Evolutionary conservation across 2,888 invertebrate genomes (phyloP).

Genomic region (Euproctis similis): DNA sequence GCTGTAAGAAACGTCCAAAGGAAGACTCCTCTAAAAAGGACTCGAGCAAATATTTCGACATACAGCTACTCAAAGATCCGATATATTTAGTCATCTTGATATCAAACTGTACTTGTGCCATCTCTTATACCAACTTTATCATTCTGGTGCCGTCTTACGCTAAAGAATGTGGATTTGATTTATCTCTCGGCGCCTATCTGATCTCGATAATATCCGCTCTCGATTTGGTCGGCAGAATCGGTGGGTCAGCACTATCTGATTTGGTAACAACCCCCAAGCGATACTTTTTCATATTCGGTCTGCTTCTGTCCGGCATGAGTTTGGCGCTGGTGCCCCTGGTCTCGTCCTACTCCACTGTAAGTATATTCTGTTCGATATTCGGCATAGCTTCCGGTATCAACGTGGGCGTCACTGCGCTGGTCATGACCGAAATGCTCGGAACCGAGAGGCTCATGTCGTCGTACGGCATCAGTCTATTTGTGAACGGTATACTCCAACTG

Average conservation of each 20-base stretch:
- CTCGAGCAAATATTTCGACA: slow-evolving; percentile 82
- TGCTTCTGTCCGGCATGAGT: slow-evolving; percentile 85
- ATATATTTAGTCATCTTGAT: slow-evolving; percentile 87
- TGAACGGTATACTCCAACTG: slow-evolving; percentile 88
- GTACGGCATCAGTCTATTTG: slow-evolving; percentile 89
- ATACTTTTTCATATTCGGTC: slow-evolving; percentile 87
- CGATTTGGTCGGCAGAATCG: slow-evolving; percentile 88
- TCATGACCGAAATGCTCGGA: slow-evolving; percentile 91
- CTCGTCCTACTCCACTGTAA: slow-evolving; percentile 77
- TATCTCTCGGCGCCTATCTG: slow-evolving; percentile 81
- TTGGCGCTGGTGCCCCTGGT: slow-evolving; percentile 82
- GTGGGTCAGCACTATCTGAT: slow-evolving; percentile 90
- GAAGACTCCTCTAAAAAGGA: slow-evolving; percentile 51
- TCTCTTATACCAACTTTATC: slow-evolving; percentile 90
- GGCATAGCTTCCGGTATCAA: slow-evolving; percentile 90
- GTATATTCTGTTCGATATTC: slow-evolving; percentile 83
- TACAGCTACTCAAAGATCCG: slow-evolving; percentile 83
- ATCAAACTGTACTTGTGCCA: slow-evolving; percentile 90
- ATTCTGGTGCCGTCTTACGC: slow-evolving; percentile 88
- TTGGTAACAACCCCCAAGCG: slow-evolving; percentile 84
- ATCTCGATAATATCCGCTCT: slow-evolving; percentile 87
- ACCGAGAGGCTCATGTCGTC: slow-evolving; percentile 89
- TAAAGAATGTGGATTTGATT: slow-evolving; percentile 80
- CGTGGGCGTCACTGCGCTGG: slow-evolving; percentile 89
- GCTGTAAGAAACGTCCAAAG: slow-evolving; percentile 45